Conservation (phyloP, 2,888 invertebrate species). For the Xanthorhoe designata region DNA sequence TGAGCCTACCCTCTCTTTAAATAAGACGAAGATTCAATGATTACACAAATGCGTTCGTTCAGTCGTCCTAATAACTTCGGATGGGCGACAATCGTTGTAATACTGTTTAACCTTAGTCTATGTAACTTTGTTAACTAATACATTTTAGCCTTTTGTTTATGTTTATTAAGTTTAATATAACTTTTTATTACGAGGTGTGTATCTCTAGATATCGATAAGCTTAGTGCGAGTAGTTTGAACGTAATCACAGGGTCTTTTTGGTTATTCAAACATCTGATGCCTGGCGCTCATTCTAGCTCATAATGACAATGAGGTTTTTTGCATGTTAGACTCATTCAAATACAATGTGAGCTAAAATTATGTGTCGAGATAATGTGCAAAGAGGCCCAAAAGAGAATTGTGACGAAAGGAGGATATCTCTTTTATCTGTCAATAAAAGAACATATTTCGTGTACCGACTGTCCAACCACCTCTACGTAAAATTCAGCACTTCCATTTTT, state of each 20-base stretch:
- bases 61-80: background rate
- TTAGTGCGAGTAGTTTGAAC: constrained; percentile 57
- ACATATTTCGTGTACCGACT: constrained; percentile 61
- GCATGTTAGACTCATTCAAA: background rate
- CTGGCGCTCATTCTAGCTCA: constrained; percentile 61
- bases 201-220: constrained; percentile 54
- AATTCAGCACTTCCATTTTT: constrained; percentile 68
- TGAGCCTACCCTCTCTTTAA: constrained; percentile 7
- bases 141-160: constrained; percentile 23
- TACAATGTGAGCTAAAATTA: background rate
- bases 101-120: background rate
- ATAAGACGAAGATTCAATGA: background rate
- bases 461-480: constrained; percentile 53
- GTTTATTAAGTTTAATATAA: constrained; percentile 44
- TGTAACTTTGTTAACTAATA: constrained; percentile 25
- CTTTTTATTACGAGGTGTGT: constrained; percentile 50
- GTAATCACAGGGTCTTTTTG: constrained; percentile 76
- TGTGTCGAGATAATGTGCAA: background rate
- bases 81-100: constrained; percentile 3
- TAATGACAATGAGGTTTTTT: constrained; percentile 41
- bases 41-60: background rate
- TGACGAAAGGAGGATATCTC: constrained; percentile 62
- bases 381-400: constrained; percentile 40
- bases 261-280: constrained; percentile 67
- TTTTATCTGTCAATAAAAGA: constrained; percentile 74